Conservation (phyloP, 2,888 invertebrate genomes). For the Plagodis pulveraria region DNA sequence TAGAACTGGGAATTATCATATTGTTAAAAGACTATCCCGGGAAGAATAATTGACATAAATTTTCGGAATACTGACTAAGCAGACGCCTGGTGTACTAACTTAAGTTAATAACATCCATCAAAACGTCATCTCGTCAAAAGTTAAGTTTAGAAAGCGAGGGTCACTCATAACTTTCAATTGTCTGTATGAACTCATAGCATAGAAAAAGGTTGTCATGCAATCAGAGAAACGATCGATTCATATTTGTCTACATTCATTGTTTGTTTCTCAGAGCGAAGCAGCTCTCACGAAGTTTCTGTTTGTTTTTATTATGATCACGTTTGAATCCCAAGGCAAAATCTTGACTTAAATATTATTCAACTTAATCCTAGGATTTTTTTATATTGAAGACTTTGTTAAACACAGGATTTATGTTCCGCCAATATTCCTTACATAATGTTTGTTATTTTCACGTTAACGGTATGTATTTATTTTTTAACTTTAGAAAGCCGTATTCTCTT, state of each 20-base stretch:
- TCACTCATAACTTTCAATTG: constrained; percentile 12
- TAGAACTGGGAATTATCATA: too few relatives aligned
- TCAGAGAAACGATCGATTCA: constrained; percentile 18
- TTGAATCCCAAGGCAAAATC: constrained; percentile 24
- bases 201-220: constrained; percentile 12
- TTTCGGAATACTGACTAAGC: too few relatives aligned
- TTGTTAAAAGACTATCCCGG: too few relatives aligned
- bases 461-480: background rate
- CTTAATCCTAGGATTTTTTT: constrained; percentile 25
- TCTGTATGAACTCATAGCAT: background rate
- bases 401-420: background rate
- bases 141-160: constrained; percentile 13
- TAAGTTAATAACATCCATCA: too few relatives aligned
- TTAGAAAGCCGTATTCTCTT: too few relatives aligned
- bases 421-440: background rate
- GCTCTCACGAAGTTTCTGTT: constrained; percentile 22
- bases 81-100: too few relatives aligned
- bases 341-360: constrained; percentile 26
- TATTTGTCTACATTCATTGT: constrained; percentile 29
- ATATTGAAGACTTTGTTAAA: constrained; percentile 3
- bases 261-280: constrained; percentile 23
- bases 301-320: constrained; percentile 21
- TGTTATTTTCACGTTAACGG: background rate
- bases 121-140: background rate
- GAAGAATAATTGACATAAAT: too few relatives aligned